A percentile compares a stretch with the other conserved stretches of the same genome.
phyloP scores from a whole-genome alignment of 2,797 vertebrate species.

The Argya squamiceps region DNA sequence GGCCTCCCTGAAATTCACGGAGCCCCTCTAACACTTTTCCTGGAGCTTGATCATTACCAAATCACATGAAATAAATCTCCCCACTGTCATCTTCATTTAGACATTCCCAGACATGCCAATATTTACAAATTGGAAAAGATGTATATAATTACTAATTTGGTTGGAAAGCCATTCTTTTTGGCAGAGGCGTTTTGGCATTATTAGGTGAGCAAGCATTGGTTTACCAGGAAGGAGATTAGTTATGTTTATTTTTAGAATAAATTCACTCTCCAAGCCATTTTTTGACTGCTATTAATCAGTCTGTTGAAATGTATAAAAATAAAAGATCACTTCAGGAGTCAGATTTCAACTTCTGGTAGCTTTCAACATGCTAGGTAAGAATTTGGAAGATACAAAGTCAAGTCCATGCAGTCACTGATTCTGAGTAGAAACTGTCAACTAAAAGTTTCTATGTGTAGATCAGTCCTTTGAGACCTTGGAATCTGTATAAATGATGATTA shows the following conservation, averaged over 20 bases:
- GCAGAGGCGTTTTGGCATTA: not conserved
- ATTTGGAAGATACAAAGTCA: not conserved
- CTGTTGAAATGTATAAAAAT: not conserved
- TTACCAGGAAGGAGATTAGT: not conserved
- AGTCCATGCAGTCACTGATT: not conserved
- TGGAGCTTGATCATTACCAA: not conserved
- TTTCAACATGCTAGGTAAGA: not conserved
- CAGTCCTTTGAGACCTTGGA: not conserved
- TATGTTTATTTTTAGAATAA: constrained; percentile 27
- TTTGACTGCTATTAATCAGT: not conserved
- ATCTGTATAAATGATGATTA: not conserved
- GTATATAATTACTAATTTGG: not conserved
- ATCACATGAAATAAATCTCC: not conserved
- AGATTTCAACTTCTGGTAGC: constrained; percentile 1
- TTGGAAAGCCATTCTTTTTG: not conserved
- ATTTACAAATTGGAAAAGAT: constrained; percentile 12
- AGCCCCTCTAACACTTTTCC: not conserved
- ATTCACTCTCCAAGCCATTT: not conserved
- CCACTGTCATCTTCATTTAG: not conserved
- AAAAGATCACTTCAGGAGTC: not conserved
- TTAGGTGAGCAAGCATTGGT: not conserved
- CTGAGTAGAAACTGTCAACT: not conserved
- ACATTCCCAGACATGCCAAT: not conserved
- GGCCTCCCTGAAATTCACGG: not conserved
- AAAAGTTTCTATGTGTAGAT: not conserved